These are phyloP conservation scores for Poecilia velifera DNA, from an alignment of 2,797 vertebrate species.

Conservation along the genomic window DNA sequence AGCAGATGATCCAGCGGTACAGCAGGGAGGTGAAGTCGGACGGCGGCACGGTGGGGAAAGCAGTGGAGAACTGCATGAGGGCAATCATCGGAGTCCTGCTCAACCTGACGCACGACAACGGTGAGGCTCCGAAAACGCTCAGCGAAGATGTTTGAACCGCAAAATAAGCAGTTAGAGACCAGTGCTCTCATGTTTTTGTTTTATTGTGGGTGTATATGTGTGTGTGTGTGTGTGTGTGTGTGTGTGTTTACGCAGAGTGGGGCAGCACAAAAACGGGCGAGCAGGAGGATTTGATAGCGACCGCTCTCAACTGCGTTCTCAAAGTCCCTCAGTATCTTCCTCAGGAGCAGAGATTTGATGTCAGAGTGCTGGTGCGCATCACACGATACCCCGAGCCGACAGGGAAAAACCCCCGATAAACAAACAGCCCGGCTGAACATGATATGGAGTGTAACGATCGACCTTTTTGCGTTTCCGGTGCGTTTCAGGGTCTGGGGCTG, in stretches of 20 bases:
- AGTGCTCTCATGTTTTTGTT: too few relatives aligned
- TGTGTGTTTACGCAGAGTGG: constrained; percentile 84
- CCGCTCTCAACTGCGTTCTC: constrained; percentile 95
- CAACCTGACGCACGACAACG: constrained; percentile 96
- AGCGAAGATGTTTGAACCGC: not conserved
- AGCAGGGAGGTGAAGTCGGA: constrained; percentile 85
- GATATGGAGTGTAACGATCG: not conserved
- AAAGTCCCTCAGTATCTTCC: constrained; percentile 94
- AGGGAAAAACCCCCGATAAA: not conserved
- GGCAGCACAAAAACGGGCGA: constrained; percentile 98
- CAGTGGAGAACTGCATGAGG: constrained; percentile 96
- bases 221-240: not conserved
- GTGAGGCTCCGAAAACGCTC: constrained; percentile 62
- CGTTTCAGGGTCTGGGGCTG: constrained; percentile 89
- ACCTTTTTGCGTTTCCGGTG: not conserved
- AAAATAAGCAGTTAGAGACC: not conserved
- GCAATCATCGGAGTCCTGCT: constrained; percentile 94
- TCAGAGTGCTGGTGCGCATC: constrained; percentile 90
- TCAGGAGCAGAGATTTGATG: constrained; percentile 96
- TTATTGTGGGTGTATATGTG: not conserved
- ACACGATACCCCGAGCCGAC: not conserved
- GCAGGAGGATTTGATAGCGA: constrained; percentile 90
- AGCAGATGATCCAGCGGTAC: constrained; percentile 91
- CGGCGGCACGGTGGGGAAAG: constrained; percentile 87
- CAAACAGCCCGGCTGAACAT: not conserved